Conservation (phyloP, 2,888 invertebrate species). For the Campopleginae sp. region DNA sequence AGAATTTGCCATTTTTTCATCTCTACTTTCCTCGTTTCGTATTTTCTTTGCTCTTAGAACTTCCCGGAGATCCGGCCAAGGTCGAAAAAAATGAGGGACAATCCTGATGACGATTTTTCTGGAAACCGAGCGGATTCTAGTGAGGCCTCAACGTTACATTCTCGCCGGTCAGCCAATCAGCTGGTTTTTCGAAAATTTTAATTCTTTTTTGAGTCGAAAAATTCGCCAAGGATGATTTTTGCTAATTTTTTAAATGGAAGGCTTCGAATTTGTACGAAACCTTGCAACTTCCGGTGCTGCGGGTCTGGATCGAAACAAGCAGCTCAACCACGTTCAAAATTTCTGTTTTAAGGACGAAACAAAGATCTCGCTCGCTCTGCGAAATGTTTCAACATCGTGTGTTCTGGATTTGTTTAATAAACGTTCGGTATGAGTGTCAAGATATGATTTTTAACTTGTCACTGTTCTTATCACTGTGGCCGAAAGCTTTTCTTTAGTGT, state of each 20-base stretch:
- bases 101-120: too few species aligned
- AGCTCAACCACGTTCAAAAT: background rate
- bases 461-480: conserved; percentile 4
- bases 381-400: background rate
- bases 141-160: too few species aligned
- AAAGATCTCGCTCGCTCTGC: background rate
- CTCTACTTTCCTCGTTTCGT: background rate
- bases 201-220: background rate
- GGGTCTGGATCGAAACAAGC: background rate
- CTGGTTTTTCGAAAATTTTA: too few species aligned
- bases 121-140: too few species aligned
- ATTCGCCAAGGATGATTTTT: background rate
- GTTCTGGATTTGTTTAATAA: background rate
- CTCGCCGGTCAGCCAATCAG: too few species aligned
- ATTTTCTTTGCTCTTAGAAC: background rate
- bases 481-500: conserved; percentile 1
- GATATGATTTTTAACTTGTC: background rate
- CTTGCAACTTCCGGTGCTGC: background rate
- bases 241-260: background rate
- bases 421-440: background rate
- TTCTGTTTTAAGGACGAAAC: background rate
- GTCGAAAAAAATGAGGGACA: too few species aligned
- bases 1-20: conserved; percentile 16
- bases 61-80: too few species aligned
- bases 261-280: background rate